Evolutionary conservation across 2,888 invertebrate species (phyloP), one percentile per base, ranked within the genome.

Genomic region (Andricus quercusramuli): DNA sequence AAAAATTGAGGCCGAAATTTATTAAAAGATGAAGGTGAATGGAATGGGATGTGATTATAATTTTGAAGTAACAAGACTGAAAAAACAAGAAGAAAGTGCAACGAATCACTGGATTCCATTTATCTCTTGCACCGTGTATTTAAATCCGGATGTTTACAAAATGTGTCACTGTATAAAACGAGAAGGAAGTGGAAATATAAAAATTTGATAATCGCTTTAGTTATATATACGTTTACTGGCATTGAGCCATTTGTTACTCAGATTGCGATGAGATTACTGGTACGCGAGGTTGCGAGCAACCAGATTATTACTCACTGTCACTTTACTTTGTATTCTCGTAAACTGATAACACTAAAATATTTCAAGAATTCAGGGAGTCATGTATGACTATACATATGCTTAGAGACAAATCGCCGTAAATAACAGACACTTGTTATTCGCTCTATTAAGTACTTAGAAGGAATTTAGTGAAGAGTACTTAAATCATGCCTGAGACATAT

Each of bases 291-390:
- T 74, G 32, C 11, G 32, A 56, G 32, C 56, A 32, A 1, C 25
- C 41, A n/a, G 9, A 32, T 56, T 56, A 56, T 74, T 51, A 74
- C 32, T 74, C 74, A 74, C n/a, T 74, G 74, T 74, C 74, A 56
- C 56, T 56, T 56, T 56, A 56, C 56, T 56, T 74, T 74, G 74
- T 51, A 56, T 74, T 22, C 56, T 51, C n/a, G 15, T 56, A 51
- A 74, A 74, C 37, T 74, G 56, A 74, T 74, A 74, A 74, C 13
- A 37, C 56, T 56, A 74, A 74, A 74, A 74, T 74, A 56, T 74
- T n/a, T 56, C 32, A n/a, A 56, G 74, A 74, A 74, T 74, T 74
- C 74, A 51, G 74, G 32, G 56, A 56, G 51, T 74, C 51, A 25
- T 70, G 1, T 25, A 9, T 37, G 8, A 37, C 37, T 37, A 37